Conservation (phyloP, 1,140 invertebrate species). For the Brachionus calyciflorus region DNA sequence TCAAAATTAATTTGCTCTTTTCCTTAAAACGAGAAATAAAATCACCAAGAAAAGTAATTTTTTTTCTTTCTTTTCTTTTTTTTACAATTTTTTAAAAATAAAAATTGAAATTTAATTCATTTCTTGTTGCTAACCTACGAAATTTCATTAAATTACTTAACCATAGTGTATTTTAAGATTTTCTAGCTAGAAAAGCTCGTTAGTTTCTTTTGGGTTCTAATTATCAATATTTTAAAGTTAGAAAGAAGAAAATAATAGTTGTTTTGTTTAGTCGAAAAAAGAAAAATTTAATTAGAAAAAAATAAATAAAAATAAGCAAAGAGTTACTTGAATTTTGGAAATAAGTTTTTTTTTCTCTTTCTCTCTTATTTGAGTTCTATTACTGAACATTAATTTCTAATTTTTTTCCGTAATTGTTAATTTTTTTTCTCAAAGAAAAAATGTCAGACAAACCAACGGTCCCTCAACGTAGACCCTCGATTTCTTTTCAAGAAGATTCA, state of each 20-base stretch:
- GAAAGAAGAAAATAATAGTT: neutral
- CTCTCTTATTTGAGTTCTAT: neutral
- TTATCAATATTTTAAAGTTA: slow-evolving; percentile 17
- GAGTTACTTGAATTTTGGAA: no score
- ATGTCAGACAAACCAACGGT: slow-evolving; percentile 1
- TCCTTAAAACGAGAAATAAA: no score
- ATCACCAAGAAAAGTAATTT: no score
- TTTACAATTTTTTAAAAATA: no score
- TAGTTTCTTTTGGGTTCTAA: neutral
- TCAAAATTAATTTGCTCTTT: no score
- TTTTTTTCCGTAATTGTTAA: neutral
- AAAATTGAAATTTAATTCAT: slow-evolving; percentile 32
- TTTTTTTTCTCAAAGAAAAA: neutral
- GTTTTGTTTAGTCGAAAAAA: neutral
- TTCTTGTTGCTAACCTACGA: slow-evolving; percentile 42
- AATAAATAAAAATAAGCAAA: no score
- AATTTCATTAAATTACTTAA: slow-evolving; percentile 36
- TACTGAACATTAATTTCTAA: no score
- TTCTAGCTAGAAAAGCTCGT: slow-evolving; percentile 5
- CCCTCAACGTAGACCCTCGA: neutral
- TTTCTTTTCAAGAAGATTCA: slow-evolving; percentile 35
- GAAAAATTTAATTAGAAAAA: no score
- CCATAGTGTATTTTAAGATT: slow-evolving; percentile 38
- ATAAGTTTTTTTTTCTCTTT: neutral
- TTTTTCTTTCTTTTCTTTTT: no score